These are phyloP conservation scores for Characodon lateralis DNA, from an alignment of 2,797 vertebrate species.

Conservation along the genomic window DNA sequence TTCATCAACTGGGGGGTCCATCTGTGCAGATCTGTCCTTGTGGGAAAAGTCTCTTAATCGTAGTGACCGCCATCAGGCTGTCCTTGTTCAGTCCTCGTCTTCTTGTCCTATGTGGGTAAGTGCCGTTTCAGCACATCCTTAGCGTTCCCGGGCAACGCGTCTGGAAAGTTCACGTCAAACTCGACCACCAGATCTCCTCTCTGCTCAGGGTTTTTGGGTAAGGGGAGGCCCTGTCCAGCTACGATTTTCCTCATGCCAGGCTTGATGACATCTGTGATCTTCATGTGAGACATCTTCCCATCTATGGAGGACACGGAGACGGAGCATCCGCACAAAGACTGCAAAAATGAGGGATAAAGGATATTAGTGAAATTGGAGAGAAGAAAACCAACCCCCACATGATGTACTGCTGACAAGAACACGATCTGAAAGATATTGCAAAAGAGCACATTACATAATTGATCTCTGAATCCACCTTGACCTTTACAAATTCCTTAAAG, in stretches of 20 bases:
- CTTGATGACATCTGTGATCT: conserved; percentile 96
- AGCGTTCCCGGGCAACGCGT: conserved; percentile 90
- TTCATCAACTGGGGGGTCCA: conserved; percentile 65
- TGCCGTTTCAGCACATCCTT: conserved; percentile 97
- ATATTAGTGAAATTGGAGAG: conserved; percentile 19
- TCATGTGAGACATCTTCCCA: conserved; percentile 94
- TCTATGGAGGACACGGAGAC: conserved; percentile 96
- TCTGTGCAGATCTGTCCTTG: conserved; percentile 55
- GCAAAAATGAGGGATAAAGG: conserved; percentile 53
- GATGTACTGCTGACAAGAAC: conserved; percentile 8
- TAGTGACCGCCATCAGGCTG: conserved; percentile 32
- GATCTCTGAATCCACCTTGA: not conserved
- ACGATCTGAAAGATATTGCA: not conserved
- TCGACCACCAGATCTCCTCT: conserved; percentile 97
- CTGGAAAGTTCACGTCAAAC: conserved; percentile 96
- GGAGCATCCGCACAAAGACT: conserved; percentile 97
- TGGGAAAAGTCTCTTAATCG: conserved; percentile 17
- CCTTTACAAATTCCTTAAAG: not conserved
- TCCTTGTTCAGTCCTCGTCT: conserved; percentile 17
- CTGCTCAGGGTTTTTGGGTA: conserved; percentile 96
- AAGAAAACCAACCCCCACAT: conserved; percentile 22
- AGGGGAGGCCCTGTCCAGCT: conserved; percentile 93
- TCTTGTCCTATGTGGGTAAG: conserved; percentile 89
- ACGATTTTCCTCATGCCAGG: conserved; percentile 96
- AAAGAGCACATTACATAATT: not conserved